Evolutionary conservation across 2,797 vertebrate genomes (phyloP).

Genomic region (Leuciscus waleckii): DNA sequence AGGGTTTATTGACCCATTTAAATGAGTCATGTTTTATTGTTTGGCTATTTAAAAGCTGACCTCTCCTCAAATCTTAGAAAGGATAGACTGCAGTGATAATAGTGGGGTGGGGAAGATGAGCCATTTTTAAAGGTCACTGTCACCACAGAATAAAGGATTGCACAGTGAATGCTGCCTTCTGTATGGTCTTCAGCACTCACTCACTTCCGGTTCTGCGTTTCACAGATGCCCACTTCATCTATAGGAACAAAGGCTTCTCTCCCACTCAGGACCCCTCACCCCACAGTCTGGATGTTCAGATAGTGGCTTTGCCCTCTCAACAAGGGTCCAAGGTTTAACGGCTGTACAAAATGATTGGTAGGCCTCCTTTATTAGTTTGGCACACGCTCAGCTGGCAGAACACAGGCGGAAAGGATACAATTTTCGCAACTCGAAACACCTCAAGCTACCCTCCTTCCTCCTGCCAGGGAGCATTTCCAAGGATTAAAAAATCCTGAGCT

Average conservation of each 20-base stretch:
- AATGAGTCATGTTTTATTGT: slow-evolving; percentile 23
- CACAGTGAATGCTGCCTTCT: background rate
- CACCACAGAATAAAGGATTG: slow-evolving; percentile 14
- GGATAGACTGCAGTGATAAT: slow-evolving; percentile 45
- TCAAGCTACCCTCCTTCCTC: slow-evolving; percentile 62
- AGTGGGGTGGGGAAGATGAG: slow-evolving; percentile 37
- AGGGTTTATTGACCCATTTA: background rate
- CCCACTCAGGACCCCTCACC: slow-evolving; percentile 25
- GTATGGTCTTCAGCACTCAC: slow-evolving; percentile 45
- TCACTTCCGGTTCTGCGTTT: slow-evolving; percentile 34
- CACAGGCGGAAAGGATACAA: slow-evolving; percentile 69
- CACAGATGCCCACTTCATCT: slow-evolving; percentile 4
- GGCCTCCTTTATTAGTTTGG: slow-evolving; percentile 68
- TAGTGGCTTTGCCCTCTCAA: slow-evolving; percentile 51
- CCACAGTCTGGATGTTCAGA: slow-evolving; percentile 56
- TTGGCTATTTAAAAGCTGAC: slow-evolving; percentile 44
- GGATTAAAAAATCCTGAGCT: slow-evolving; percentile 37
- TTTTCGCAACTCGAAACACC: slow-evolving; percentile 67
- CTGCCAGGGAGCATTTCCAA: slow-evolving; percentile 54
- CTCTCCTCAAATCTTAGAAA: slow-evolving; percentile 28
- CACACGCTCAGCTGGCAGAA: slow-evolving; percentile 74
- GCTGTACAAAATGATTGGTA: slow-evolving; percentile 72
- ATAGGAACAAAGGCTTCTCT: slow-evolving; percentile 50
- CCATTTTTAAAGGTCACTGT: slow-evolving; percentile 60
- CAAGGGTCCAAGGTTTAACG: slow-evolving; percentile 69